These are phyloP conservation scores for Melinaea marsaeus DNA, from an alignment of 2,888 invertebrate genomes.

Conservation along the genomic window DNA sequence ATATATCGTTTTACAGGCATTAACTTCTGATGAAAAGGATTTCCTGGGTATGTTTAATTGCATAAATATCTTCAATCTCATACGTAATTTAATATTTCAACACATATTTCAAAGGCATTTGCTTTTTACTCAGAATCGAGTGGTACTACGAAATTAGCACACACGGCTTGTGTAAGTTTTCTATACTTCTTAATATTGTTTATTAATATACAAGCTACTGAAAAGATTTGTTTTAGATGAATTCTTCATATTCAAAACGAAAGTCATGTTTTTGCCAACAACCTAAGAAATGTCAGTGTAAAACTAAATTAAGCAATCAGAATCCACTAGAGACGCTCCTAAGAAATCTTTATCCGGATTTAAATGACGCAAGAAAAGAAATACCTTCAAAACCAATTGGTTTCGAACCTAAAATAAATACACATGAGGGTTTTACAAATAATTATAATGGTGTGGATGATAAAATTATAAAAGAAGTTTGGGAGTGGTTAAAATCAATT, in stretches of 20 bases:
- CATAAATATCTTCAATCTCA: no score
- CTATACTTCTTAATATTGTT: no score
- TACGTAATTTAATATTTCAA: no score
- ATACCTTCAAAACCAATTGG: no score
- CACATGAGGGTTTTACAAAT: conserved; percentile 5
- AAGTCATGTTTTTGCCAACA: conserved; percentile 14
- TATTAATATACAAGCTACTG: neutral
- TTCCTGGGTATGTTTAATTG: no score
- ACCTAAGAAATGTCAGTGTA: conserved; percentile 12
- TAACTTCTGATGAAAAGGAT: no score
- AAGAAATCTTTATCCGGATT: neutral
- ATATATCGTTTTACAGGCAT: no score
- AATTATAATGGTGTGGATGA: conserved; percentile 1
- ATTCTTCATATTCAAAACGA: neutral
- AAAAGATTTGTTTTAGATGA: neutral
- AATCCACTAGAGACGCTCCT: neutral
- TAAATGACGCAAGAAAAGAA: neutral
- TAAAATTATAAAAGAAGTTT: conserved; percentile 11
- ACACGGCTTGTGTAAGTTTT: no score
- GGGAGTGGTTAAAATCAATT: conserved; percentile 18
- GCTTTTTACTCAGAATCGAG: no score
- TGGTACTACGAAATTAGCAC: no score
- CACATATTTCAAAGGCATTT: no score
- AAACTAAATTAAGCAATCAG: neutral
- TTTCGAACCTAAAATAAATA: neutral